Conservation (phyloP, 2,797 vertebrate genomes). For the Odontamblyopus lacepedii region DNA sequence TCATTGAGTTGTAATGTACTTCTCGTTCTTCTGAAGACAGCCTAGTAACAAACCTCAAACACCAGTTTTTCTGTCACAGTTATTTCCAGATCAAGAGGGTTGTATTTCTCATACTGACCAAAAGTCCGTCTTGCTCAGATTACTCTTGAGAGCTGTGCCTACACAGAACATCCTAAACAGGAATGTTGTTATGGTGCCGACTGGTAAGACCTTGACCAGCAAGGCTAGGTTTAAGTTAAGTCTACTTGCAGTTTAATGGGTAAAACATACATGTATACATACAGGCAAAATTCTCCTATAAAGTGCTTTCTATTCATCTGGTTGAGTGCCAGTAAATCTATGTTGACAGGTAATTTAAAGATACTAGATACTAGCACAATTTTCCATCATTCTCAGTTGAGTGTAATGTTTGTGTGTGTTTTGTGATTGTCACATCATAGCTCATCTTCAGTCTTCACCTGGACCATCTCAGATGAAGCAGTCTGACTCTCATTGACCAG, state of each 20-base stretch:
- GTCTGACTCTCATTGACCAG: constrained; percentile 69
- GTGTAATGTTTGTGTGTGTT: not conserved
- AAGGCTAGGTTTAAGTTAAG: constrained; percentile 29
- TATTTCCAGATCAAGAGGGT: constrained; percentile 19
- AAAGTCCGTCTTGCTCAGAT: not conserved
- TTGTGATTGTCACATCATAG: constrained; percentile 41
- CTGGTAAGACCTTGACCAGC: constrained; percentile 60
- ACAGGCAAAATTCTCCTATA: not conserved
- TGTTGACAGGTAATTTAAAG: not conserved
- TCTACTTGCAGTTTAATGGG: constrained; percentile 1
- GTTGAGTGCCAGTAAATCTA: not conserved
- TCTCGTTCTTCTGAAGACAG: not conserved
- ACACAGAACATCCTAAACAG: constrained; percentile 11
- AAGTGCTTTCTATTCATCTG: constrained; percentile 5
- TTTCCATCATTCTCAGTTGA: constrained; percentile 11
- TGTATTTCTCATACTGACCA: constrained; percentile 2
- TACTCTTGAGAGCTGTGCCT: not conserved
- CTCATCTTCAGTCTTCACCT: constrained; percentile 71
- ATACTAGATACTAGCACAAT: not conserved
- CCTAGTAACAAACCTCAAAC: not conserved
- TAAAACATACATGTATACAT: constrained; percentile 1
- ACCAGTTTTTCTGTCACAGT: not conserved
- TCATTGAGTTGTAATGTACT: not conserved
- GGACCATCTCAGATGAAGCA: constrained; percentile 51
- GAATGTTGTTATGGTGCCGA: constrained; percentile 23